Conservation (phyloP, 1,140 invertebrate genomes). For the Onthophagus taurus region DNA sequence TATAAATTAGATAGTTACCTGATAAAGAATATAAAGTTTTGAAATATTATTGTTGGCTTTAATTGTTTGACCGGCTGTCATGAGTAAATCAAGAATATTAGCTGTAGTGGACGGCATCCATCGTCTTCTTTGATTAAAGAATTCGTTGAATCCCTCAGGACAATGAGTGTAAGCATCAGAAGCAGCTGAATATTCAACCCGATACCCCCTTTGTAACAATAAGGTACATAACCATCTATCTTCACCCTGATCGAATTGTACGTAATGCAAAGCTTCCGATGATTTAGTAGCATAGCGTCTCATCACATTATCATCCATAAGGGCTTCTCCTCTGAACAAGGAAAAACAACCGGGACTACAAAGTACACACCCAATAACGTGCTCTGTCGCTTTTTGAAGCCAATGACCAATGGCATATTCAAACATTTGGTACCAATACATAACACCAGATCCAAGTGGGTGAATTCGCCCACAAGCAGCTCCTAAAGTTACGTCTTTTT, state of each 20-base stretch:
- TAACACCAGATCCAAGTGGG: constrained; percentile 76
- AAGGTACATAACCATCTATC: constrained; percentile 84
- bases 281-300: constrained; percentile 73
- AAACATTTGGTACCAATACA: constrained; percentile 92
- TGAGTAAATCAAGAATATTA: constrained; percentile 76
- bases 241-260: constrained; percentile 89
- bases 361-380: constrained; percentile 80
- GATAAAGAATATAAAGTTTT: constrained; percentile 71
- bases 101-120: constrained; percentile 90
- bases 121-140: constrained; percentile 77
- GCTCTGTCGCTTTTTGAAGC: constrained; percentile 90
- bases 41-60: constrained; percentile 81
- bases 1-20: too few species aligned
- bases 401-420: constrained; percentile 92
- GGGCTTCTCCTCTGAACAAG: constrained; percentile 73
- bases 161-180: constrained; percentile 87
- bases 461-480: constrained; percentile 90
- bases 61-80: constrained; percentile 62
- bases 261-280: constrained; percentile 73
- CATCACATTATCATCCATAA: constrained; percentile 91
- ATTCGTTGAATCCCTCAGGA: constrained; percentile 80
- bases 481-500: constrained; percentile 77
- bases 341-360: constrained; percentile 91
- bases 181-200: constrained; percentile 85
- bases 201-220: constrained; percentile 75